Base-by-base conservation (phyloP, 2,797 vertebrate species). In the Peromyscus nudipes region DNA sequence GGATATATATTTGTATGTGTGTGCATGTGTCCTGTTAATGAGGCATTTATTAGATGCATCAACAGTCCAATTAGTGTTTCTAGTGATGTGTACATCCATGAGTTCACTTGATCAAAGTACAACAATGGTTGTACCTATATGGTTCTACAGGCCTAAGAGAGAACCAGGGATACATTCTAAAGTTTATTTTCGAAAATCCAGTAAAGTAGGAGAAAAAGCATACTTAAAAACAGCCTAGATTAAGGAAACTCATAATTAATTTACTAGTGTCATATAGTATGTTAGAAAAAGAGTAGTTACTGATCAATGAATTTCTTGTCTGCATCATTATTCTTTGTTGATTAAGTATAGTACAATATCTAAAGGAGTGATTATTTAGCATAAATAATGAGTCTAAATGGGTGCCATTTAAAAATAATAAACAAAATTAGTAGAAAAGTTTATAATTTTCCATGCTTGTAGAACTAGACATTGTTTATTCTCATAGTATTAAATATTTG, bases 1-100 rank as follows among this genome's bases (percentile, higher is more conserved):
- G 34, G 14, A 37, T 37, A 37, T 23, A 37, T 73, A 37, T 69
- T 17, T 67, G 5, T 31, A 1, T 65, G 4, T 65, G 29, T 31
- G 5, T 31, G 3, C 34, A 10, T 29, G 27, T 65, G 90, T 97
- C 95, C 93, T 98, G 97, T 88, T 98, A 90, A 94, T 98, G 98
- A 98, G 98, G 46, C 96, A 98, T 98, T 97, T 71, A 92, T 97
- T 64, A 97, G 96, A 98, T 97, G 92, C 71, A 97, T 97, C 97
- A 98, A 87, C 96, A 98, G 77, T 79, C 86, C 65, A 57, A 98
- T 89, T 49, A 57, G 73, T 91, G 80, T 98, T 98, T 97, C 94
- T 97, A 96, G 83, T 98, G 96, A 98, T 98, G 98, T 98, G 98
- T 98, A 97, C 95, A 62, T 64, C 94, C 88, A 96, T 95, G 97